phyloP scores from a whole-genome alignment of 2,888 invertebrate species.

The Pristionchus arcanus region DNA sequence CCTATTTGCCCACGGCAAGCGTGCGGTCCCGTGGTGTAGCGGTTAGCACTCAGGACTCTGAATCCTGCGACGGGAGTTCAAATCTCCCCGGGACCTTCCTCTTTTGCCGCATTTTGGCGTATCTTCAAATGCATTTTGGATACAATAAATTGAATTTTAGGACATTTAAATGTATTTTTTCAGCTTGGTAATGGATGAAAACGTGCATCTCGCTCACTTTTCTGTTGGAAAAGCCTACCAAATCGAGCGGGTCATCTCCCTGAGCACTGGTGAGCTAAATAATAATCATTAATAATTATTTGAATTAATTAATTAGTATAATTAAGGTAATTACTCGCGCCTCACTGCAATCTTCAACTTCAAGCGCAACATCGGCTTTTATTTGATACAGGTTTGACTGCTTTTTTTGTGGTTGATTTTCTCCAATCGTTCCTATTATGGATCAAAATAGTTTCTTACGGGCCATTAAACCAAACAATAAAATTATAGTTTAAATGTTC shows the following conservation, averaged over 20 bases:
- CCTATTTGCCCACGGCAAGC: background rate
- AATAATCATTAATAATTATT: background rate
- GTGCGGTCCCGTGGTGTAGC: constrained; percentile 69
- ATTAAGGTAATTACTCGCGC: constrained; percentile 80
- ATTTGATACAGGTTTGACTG: constrained; percentile 73
- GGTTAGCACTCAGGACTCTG: constrained; percentile 76
- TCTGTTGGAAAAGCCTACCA: constrained; percentile 77
- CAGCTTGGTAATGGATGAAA: constrained; percentile 77
- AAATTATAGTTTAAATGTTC: too few relatives aligned
- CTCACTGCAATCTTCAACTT: constrained; percentile 78
- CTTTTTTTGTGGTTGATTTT: background rate
- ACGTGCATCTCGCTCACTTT: constrained; percentile 80
- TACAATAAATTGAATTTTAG: background rate
- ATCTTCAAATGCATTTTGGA: background rate
- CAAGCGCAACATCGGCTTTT: constrained; percentile 79
- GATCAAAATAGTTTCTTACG: too few relatives aligned
- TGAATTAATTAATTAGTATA: background rate
- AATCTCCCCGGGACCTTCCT: constrained; percentile 64
- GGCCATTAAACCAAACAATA: too few relatives aligned
- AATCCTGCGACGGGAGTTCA: constrained; percentile 74
- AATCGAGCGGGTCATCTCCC: constrained; percentile 77
- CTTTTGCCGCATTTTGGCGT: constrained; percentile 47
- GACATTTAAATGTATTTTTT: background rate
- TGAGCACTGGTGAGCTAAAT: constrained; percentile 72
- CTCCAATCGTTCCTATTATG: background rate